These are phyloP conservation scores for Patiria miniata DNA, from an alignment of 35 echinoderm and acorn worm species.

Conservation along the genomic window DNA sequence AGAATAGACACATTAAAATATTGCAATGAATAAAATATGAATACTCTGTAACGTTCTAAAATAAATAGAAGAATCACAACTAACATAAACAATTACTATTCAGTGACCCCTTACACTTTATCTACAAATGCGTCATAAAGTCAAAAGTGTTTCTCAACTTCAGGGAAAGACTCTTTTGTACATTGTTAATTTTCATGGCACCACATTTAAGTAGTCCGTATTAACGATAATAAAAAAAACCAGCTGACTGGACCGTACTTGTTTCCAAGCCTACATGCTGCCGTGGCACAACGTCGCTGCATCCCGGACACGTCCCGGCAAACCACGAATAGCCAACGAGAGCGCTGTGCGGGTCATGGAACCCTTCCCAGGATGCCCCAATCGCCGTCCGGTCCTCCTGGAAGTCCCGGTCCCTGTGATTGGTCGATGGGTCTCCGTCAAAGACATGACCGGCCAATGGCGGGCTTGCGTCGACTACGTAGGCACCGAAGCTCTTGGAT, in stretches of 20 bases:
- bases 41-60: no score
- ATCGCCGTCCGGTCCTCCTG: neutral
- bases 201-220: no score
- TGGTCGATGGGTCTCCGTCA: conserved; percentile 14
- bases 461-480: conserved; percentile 11
- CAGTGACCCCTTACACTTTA: no score
- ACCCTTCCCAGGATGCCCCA: conserved; percentile 42
- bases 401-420: conserved; percentile 28
- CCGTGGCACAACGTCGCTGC: conserved; percentile 5
- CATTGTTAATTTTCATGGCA: no score
- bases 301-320: conserved; percentile 35
- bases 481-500: conserved; percentile 2
- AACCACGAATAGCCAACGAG: conserved; percentile 23
- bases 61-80: no score
- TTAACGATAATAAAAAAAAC: no score
- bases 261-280: conserved; percentile 10
- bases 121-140: no score
- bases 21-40: no score
- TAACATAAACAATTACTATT: no score
- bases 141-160: no score
- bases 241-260: neutral
- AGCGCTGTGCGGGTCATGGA: conserved; percentile 36
- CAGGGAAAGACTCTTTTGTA: no score
- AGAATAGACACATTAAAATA: no score
- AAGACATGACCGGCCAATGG: conserved; percentile 41